Evolutionary conservation across 2,113 vertebrate genomes (phyloP), one percentile per base, ranked within the genome.

Genomic region (Ochotona princeps): DNA sequence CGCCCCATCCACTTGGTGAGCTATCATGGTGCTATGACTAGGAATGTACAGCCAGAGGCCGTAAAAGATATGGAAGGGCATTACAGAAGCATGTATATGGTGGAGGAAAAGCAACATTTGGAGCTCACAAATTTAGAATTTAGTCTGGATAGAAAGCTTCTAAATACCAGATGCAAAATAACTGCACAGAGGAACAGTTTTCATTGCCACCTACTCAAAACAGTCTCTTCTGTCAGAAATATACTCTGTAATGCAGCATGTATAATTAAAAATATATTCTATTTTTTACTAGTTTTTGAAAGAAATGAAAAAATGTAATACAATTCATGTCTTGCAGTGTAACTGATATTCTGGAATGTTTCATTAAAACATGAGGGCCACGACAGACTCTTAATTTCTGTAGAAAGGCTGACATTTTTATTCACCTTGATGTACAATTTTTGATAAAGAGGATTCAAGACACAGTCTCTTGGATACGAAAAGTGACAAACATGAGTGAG

Each of bases 331-430:
- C 83, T 75, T 78, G 14, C 2, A n/a, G 0, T 38, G 1, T 35
- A 92, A 76, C 84, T 81, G n/a, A 87, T 89, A 90, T 92, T 83
- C 26, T 84, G 35, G 23, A 72, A 66, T 92, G 44, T 44, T 72
- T 8, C 30, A 84, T 61, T 83, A 91, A 61, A 76, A 8, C n/a
- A 74, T 57, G 2, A 73, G 10, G 69, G 49, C 4, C 20, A 85
- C 18, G 26, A 65, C 26, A 6, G 44, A 69, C 8, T 61, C 38
- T 47, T 28, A 80, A 86, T 70, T 73, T 15, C 3, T 70, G 25
- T 86, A 63, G 14, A 80, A 66, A 76, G 20, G 14, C 81, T 57
- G 83, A 89, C 9, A 18, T 21, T 87, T 91, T 73, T 35, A 80
- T 63, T 54, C 17, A 90, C n/a, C 2, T 26, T 80, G 66, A 38